These are phyloP conservation scores for Lagodon rhomboides DNA, from an alignment of 2,797 vertebrate genomes.

Conservation along the genomic window DNA sequence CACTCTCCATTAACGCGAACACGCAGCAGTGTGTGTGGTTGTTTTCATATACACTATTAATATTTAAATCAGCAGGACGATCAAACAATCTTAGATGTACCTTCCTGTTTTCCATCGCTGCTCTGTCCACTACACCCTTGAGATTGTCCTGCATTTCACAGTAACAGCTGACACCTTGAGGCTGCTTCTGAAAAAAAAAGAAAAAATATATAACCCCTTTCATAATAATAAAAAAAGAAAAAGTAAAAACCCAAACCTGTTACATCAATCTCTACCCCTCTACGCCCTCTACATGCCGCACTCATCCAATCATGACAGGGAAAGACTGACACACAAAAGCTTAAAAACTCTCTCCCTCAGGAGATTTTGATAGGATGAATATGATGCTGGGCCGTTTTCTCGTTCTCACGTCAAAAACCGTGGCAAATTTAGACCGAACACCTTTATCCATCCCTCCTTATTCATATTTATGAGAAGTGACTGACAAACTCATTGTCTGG, in stretches of 20 bases:
- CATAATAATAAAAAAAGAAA: constrained; percentile 40
- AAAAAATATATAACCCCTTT: constrained; percentile 49
- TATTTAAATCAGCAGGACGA: constrained; percentile 40
- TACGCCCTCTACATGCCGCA: constrained; percentile 77
- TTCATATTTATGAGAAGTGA: constrained; percentile 86
- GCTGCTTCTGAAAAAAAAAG: constrained; percentile 42
- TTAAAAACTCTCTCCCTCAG: constrained; percentile 78
- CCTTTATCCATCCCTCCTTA: constrained; percentile 83
- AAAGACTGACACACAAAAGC: constrained; percentile 85
- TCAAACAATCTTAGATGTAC: constrained; percentile 9
- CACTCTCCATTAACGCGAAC: no score
- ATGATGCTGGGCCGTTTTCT: constrained; percentile 78
- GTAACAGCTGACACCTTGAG: constrained; percentile 67
- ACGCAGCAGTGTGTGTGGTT: no score
- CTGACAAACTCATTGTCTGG: constrained; percentile 86
- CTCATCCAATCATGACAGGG: constrained; percentile 80
- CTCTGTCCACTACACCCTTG: constrained; percentile 15
- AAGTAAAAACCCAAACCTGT: constrained; percentile 73
- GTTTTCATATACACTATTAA: neutral
- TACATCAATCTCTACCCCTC: constrained; percentile 79
- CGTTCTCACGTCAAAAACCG: constrained; percentile 81
- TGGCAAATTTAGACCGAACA: constrained; percentile 84
- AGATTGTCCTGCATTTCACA: constrained; percentile 39
- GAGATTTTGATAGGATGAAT: constrained; percentile 83
- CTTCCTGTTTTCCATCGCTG: constrained; percentile 1